Evolutionary conservation across 2,888 invertebrate genomes (phyloP).

Genomic region (Sialis lutaria): DNA sequence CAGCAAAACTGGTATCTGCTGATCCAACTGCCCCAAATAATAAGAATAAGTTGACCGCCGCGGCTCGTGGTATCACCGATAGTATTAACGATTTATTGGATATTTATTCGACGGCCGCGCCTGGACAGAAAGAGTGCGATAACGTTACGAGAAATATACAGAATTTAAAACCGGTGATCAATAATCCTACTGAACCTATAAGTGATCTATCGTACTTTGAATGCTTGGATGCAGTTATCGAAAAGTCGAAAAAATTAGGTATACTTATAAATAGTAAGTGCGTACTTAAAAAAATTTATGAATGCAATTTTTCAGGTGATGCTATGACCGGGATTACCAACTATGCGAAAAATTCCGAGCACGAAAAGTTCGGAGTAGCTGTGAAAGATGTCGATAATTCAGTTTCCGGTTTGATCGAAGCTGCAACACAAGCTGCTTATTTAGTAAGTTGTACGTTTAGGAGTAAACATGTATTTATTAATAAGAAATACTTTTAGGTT

Average conservation of each 20-base stretch:
- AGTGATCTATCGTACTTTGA: slow-evolving; percentile 84
- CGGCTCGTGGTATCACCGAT: slow-evolving; percentile 80
- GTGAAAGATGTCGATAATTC: slow-evolving; percentile 71
- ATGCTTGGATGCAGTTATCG: slow-evolving; percentile 79
- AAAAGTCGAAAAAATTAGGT: slow-evolving; percentile 60
- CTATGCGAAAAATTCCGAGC: slow-evolving; percentile 73
- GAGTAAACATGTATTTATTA: no score
- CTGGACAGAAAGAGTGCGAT: slow-evolving; percentile 93
- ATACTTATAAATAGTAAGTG: not conserved
- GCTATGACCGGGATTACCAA: slow-evolving; percentile 92
- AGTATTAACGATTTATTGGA: slow-evolving; percentile 82
- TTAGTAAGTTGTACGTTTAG: slow-evolving; percentile 29
- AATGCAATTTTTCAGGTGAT: slow-evolving; percentile 36
- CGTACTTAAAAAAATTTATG: no score
- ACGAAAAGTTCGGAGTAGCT: slow-evolving; percentile 68
- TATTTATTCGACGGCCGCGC: slow-evolving; percentile 75
- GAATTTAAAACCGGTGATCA: slow-evolving; percentile 63
- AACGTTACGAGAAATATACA: slow-evolving; percentile 86
- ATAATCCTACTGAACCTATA: slow-evolving; percentile 75
- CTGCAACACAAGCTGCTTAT: slow-evolving; percentile 89
- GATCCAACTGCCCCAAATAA: slow-evolving; percentile 82
- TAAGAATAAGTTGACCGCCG: slow-evolving; percentile 73
- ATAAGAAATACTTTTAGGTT: slow-evolving; percentile 32
- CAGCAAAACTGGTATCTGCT: slow-evolving; percentile 78
- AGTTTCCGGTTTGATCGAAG: slow-evolving; percentile 83